Evolutionary conservation across 2,797 vertebrate genomes (phyloP).

Genomic region (Eulemur albifrons): DNA sequence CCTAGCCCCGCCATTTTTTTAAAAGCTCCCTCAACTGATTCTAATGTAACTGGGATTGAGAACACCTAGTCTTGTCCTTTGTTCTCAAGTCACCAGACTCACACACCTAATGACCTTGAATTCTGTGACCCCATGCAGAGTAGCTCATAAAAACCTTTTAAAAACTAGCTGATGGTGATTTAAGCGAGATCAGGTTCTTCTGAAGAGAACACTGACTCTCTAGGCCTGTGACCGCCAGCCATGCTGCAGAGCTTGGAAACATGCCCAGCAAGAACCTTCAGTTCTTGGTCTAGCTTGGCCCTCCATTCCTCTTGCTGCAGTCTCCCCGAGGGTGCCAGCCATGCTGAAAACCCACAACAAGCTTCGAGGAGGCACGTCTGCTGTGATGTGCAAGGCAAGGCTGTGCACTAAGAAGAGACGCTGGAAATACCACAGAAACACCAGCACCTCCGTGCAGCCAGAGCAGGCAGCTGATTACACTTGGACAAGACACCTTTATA

Average conservation of each 20-base stretch:
- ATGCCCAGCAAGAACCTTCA: background rate
- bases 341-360: background rate
- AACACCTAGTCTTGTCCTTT: background rate
- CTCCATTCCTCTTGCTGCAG: background rate
- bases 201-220: background rate
- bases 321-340: background rate
- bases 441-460: background rate
- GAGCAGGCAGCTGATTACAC: background rate
- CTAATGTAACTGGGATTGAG: background rate
- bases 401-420: background rate
- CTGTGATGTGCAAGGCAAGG: background rate
- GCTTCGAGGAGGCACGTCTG: background rate
- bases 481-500: background rate
- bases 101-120: background rate
- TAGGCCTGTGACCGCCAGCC: too few species aligned
- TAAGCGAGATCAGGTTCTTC: background rate
- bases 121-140: background rate
- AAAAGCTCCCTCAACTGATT: background rate
- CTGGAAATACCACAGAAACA: background rate
- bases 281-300: background rate
- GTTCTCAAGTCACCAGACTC: background rate
- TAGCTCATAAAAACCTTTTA: background rate
- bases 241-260: background rate
- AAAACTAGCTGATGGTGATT: background rate
- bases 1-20: accelerated